These are phyloP conservation scores for Naja naja DNA, from an alignment of 2,113 vertebrate genomes.

Conservation along the genomic window DNA sequence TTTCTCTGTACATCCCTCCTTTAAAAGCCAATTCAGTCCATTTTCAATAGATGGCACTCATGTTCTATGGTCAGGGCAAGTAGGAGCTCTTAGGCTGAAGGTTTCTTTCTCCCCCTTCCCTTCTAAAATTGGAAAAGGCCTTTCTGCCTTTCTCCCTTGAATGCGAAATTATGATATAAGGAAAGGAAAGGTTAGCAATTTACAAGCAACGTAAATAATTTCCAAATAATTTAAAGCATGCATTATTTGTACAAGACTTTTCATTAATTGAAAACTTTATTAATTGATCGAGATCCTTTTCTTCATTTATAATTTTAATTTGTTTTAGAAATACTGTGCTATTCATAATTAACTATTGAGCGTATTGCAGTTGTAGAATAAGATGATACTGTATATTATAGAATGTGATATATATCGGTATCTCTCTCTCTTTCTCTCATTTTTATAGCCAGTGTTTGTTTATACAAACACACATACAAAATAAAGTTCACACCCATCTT, in stretches of 20 bases:
- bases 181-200: neutral
- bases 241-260: neutral
- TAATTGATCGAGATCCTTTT: neutral
- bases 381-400: neutral
- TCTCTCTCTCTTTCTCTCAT: neutral
- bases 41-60: slow-evolving; percentile 97
- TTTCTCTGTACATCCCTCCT: neutral
- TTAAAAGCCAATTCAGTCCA: slow-evolving; percentile 53
- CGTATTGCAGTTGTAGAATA: neutral
- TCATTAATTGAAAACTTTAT: neutral
- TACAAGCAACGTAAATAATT: neutral
- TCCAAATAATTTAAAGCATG: neutral
- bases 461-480: neutral
- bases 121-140: slow-evolving; percentile 60
- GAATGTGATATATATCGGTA: neutral
- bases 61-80: slow-evolving; percentile 84
- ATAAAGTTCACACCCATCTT: neutral
- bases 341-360: neutral
- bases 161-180: slow-evolving; percentile 16
- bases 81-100: slow-evolving; percentile 52
- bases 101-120: neutral
- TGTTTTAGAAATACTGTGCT: neutral
- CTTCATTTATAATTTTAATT: neutral
- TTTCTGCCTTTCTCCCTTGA: slow-evolving; percentile 46
- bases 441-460: neutral